These are phyloP conservation scores for Tetrapedia diversipes DNA, from an alignment of 2,888 invertebrate species.

Conservation along the genomic window DNA sequence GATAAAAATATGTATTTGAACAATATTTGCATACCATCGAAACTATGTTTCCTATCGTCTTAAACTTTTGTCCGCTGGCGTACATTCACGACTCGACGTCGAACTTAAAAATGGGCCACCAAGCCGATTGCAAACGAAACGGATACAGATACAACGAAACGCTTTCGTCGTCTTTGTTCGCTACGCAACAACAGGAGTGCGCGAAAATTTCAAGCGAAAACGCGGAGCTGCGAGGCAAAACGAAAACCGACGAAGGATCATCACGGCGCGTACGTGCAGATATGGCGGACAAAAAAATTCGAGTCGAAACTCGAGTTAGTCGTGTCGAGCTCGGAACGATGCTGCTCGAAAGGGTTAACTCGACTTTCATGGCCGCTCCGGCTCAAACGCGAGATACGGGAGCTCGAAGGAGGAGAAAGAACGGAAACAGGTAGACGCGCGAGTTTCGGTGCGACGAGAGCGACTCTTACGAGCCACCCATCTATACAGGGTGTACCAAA, in stretches of 20 bases:
- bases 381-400: conserved; percentile 15
- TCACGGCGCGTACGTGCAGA: neutral
- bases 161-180: conserved; percentile 1
- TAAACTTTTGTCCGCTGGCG: too few species aligned
- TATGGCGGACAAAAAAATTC: conserved; percentile 8
- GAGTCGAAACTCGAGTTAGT: conserved; percentile 5
- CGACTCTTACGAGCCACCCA: neutral
- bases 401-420: neutral
- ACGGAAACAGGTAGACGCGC: neutral
- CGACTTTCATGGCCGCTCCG: conserved; percentile 25
- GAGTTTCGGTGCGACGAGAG: conserved; percentile 14
- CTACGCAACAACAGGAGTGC: conserved; percentile 7
- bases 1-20: too few species aligned
- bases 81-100: too few species aligned
- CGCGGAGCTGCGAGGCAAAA: conserved; percentile 9
- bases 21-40: too few species aligned
- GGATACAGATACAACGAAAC: conserved; percentile 12
- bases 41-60: too few species aligned
- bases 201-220: conserved; percentile 25
- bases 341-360: conserved; percentile 29
- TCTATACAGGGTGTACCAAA: neutral
- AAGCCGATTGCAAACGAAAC: conserved; percentile 2
- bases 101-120: too few species aligned
- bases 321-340: conserved; percentile 11
- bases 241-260: neutral